Percentiles rank a stretch among this genome's conserved stretches.
Conservation (phyloP, 2,113 vertebrate genomes). For the Siniperca knerii region DNA sequence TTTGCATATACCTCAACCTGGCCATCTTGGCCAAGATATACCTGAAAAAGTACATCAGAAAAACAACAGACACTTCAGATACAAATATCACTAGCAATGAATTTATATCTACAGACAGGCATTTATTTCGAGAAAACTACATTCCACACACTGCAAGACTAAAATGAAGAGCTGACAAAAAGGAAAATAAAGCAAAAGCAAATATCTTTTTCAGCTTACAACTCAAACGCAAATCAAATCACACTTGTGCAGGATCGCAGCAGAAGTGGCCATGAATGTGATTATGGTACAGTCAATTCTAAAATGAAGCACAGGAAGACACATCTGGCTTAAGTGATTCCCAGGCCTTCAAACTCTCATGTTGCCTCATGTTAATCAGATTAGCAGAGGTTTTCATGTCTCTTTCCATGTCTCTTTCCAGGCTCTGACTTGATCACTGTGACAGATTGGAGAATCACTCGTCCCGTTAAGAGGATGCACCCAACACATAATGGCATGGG, state of each 20-base stretch:
- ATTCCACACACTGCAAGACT: constrained; percentile 15
- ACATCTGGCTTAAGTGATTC: constrained; percentile 79
- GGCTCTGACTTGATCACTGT: constrained; percentile 50
- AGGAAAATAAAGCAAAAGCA: background rate
- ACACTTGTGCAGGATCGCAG: constrained; percentile 59
- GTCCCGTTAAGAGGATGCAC: constrained; percentile 66
- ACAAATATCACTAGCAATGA: background rate
- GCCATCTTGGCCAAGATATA: constrained; percentile 87
- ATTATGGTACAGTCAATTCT: constrained; percentile 79
- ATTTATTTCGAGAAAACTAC: background rate
- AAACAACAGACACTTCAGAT: constrained; percentile 16
- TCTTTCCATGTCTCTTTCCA: constrained; percentile 18
- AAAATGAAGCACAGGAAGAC: constrained; percentile 80
- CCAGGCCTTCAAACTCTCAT: constrained; percentile 75
- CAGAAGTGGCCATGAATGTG: constrained; percentile 77
- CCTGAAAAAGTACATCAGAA: constrained; percentile 76
- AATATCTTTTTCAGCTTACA: constrained; percentile 44
- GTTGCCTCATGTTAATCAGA: constrained; percentile 77
- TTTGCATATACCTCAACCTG: constrained; percentile 85
- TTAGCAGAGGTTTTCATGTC: constrained; percentile 67
- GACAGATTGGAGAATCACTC: constrained; percentile 43
- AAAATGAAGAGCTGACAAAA: constrained; percentile 26
- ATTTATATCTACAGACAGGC: background rate
- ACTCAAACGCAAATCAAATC: constrained; percentile 75
- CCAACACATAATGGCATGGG: constrained; percentile 53